These are phyloP conservation scores for Sinhomidia bicolor DNA, from an alignment of 2,888 invertebrate genomes.

Conservation along the genomic window DNA sequence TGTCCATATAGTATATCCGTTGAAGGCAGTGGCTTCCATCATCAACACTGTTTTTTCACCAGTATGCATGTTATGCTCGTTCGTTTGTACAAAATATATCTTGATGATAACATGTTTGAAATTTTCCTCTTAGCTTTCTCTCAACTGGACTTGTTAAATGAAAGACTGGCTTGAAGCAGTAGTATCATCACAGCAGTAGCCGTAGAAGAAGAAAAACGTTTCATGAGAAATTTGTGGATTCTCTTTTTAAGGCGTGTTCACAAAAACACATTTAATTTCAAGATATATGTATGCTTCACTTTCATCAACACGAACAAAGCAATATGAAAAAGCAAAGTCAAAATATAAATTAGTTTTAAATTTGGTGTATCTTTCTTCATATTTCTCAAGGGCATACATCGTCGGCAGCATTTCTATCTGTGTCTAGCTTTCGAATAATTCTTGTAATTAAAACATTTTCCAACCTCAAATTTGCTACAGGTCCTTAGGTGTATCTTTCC, in stretches of 20 bases:
- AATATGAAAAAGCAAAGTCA: too few relatives aligned
- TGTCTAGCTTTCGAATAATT: slow-evolving; percentile 40
- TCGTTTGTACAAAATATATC: neutral
- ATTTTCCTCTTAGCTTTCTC: neutral
- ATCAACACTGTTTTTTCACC: neutral
- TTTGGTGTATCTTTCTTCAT: too few relatives aligned
- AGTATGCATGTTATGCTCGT: too few relatives aligned
- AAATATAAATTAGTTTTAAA: too few relatives aligned
- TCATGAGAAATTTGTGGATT: neutral
- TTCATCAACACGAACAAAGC: too few relatives aligned
- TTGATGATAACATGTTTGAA: neutral
- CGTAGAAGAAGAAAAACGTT: neutral
- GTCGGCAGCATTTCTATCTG: slow-evolving; percentile 23
- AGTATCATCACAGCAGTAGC: neutral
- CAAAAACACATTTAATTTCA: neutral
- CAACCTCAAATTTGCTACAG: slow-evolving; percentile 34
- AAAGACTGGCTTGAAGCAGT: neutral
- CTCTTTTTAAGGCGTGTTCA: neutral
- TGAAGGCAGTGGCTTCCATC: neutral
- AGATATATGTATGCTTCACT: neutral
- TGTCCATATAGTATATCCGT: slow-evolving; percentile 1
- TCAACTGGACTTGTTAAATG: neutral
- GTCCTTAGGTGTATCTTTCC: too few relatives aligned
- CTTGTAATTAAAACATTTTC: slow-evolving; percentile 69
- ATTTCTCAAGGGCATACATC: slow-evolving; percentile 28